phyloP scores from a whole-genome alignment of 2,888 invertebrate genomes.

The Entomobrya proxima region DNA sequence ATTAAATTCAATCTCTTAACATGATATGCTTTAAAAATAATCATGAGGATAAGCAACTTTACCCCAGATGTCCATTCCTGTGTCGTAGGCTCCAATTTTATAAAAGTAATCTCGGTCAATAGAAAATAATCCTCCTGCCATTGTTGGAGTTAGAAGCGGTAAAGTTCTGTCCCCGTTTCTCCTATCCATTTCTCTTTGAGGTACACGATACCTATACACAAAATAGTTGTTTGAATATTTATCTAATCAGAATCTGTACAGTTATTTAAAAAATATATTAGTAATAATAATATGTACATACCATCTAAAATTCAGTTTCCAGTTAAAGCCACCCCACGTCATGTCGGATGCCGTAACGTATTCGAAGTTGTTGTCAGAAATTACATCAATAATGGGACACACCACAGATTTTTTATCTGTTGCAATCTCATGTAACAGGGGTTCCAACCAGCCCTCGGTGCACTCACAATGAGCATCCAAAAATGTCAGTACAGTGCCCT shows the following conservation, averaged over 20 bases:
- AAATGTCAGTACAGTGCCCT: slow-evolving; percentile 95
- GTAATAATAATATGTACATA: slow-evolving; percentile 78
- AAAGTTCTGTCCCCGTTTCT: slow-evolving; percentile 94
- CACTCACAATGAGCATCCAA: slow-evolving; percentile 99
- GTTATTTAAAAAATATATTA: too few relatives aligned
- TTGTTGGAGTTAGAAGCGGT: slow-evolving; percentile 96
- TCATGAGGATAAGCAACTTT: neutral
- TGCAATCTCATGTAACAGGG: slow-evolving; percentile 92
- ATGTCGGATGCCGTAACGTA: slow-evolving; percentile 99
- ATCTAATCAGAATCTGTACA: neutral
- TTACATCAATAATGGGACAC: slow-evolving; percentile 99
- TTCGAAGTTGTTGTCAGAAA: slow-evolving; percentile 98
- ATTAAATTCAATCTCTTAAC: neutral
- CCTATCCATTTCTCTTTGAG: slow-evolving; percentile 96
- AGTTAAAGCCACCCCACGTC: slow-evolving; percentile 98
- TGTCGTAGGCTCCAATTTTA: slow-evolving; percentile 97
- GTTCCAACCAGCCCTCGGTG: slow-evolving; percentile 99
- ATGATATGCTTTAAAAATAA: neutral
- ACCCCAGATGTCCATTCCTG: slow-evolving; percentile 99
- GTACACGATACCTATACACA: slow-evolving; percentile 91
- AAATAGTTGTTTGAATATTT: neutral
- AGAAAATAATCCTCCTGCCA: slow-evolving; percentile 89
- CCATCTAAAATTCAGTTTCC: slow-evolving; percentile 98
- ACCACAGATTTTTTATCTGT: slow-evolving; percentile 95
- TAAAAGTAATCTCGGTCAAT: slow-evolving; percentile 98